phyloP scores from a whole-genome alignment of 2,797 vertebrate species.

The Diceros bicornis region DNA sequence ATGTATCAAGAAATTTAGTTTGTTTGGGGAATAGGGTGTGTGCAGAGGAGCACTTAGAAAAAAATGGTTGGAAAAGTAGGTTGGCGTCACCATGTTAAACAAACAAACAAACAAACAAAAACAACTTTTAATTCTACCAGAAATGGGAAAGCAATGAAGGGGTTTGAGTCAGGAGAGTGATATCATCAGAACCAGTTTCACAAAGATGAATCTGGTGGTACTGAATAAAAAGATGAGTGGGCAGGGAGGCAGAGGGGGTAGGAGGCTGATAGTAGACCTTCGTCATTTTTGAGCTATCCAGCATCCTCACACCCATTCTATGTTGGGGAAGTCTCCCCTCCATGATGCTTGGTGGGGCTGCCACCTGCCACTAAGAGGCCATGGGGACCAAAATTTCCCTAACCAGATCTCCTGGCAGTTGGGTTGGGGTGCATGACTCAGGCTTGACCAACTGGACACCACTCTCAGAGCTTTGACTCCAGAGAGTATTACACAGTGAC shows the following conservation, averaged over 20 bases:
- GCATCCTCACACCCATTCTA: not conserved
- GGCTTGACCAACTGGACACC: not conserved
- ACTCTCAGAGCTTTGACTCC: not conserved
- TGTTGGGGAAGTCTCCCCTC: not conserved
- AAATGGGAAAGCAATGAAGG: not conserved
- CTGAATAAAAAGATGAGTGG: not conserved
- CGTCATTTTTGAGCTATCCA: not conserved
- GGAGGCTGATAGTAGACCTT: not conserved
- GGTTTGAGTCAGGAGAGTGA: not conserved
- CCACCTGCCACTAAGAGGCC: not conserved
- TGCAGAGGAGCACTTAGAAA: not conserved
- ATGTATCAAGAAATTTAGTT: not conserved
- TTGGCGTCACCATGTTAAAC: not conserved
- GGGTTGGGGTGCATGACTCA: not conserved
- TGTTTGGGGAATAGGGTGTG: not conserved
- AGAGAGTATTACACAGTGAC: not conserved
- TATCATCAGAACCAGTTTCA: not conserved
- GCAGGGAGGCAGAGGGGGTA: not conserved
- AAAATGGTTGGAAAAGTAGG: not conserved
- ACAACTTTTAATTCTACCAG: not conserved
- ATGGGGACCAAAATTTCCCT: not conserved
- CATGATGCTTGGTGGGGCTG: not conserved
- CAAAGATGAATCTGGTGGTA: not conserved
- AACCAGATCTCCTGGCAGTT: not conserved
- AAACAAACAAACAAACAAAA: not conserved